Evolutionary conservation across 2,888 invertebrate species (phyloP), one percentile per base, ranked within the genome.

Genomic region (Cryptocephalus primarius): DNA sequence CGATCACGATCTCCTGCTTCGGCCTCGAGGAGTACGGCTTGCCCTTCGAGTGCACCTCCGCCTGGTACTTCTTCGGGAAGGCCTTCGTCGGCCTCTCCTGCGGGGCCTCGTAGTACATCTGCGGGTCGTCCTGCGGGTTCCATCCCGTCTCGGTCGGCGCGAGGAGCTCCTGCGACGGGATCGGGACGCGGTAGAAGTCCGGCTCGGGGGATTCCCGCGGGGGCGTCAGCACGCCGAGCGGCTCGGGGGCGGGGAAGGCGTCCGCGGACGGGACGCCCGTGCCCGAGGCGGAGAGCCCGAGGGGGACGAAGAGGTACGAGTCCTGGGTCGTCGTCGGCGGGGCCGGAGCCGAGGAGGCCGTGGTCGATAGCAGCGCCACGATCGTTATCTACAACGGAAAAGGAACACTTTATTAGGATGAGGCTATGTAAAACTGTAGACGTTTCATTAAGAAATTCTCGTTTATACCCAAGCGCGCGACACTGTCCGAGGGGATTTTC

Each of bases 31-130:
- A 58, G 6, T 54, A 55, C 3, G 67, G 64, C 49, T 69, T 69
- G 32, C 53, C 49, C 59, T 64, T 67, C 14, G 58, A 56, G 49
- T 73, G 74, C 45, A 76, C 72, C 14, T 71, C 71, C 41, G 72
- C 69, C 49, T 69, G 64, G 61, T 72, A 79, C 60, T 80, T 80
- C 60, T 80, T 80, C 0, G 80, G 80, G 56, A 75, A 78, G 22
- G 72, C 57, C 48, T 73, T 73, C 13, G 78, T 79, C 2, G 78
- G 78, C 14, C 65, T 62, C 53, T 73, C 58, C 51, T 68, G 54
- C 55, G 70, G 56, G 61, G 70, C 57, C 67, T 69, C 55, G 59
- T 70, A 60, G 60, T 65, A 67, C 33, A 63, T 59, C 45, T 62
- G 60, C 45, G 70, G 64, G 52, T 68, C 67, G 52, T 67, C 64